Conservation (phyloP, 92 coral and sea anemone species). For the Porites lobata region DNA sequence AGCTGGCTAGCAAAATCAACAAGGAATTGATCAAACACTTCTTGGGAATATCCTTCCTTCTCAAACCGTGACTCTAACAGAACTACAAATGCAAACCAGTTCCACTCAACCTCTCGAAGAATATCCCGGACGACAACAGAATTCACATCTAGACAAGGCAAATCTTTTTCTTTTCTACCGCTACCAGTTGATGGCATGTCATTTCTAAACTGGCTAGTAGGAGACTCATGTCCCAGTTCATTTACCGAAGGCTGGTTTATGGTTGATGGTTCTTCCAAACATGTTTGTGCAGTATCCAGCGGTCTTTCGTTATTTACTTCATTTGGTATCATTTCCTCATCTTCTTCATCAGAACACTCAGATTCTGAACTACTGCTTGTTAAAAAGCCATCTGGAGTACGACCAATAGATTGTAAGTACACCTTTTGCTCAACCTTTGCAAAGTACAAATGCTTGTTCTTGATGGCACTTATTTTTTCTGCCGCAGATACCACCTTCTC, state of each 20-base stretch:
- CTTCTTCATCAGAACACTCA: conserved; percentile 42
- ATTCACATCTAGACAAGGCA: conserved; percentile 18
- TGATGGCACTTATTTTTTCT: conserved; percentile 14
- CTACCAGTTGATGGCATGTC: not conserved
- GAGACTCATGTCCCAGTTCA: too few species aligned
- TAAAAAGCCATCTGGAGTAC: conserved; percentile 43
- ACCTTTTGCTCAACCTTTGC: conserved; percentile 48
- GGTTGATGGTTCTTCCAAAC: too few species aligned
- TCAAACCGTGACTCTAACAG: not conserved
- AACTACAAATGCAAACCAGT: conserved; percentile 62
- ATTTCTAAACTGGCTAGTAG: too few species aligned
- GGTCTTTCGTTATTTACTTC: not conserved
- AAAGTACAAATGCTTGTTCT: conserved; percentile 44
- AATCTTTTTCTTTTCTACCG: conserved; percentile 7
- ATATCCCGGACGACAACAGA: conserved; percentile 16
- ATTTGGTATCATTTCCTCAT: not conserved
- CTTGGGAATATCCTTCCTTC: too few species aligned
- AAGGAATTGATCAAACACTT: too few species aligned
- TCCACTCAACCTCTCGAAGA: conserved; percentile 50
- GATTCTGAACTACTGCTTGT: conserved; percentile 60
- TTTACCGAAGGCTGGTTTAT: too few species aligned
- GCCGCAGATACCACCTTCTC: conserved; percentile 32
- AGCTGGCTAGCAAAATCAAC: conserved; percentile 24
- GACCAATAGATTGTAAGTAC: conserved; percentile 51
- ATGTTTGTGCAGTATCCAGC: too few species aligned